Conservation (phyloP, 2,797 vertebrate species). For the Percopsis omiscomaycus region DNA sequence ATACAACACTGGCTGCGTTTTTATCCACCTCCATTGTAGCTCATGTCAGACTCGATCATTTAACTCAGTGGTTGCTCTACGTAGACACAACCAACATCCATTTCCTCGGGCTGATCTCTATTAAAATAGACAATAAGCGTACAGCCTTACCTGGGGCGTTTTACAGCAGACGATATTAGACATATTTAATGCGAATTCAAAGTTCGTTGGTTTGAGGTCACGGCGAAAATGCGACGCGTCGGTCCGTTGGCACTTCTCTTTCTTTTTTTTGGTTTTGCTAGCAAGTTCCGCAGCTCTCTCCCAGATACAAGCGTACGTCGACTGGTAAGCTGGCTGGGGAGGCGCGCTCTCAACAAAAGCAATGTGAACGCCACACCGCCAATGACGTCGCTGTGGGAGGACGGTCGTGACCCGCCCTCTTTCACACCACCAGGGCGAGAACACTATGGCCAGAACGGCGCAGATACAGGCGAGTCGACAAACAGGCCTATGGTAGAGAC, state of each 20-base stretch:
- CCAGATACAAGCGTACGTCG: too few species aligned
- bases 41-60: neutral
- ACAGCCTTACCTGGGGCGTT: slow-evolving; percentile 77
- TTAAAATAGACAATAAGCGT: too few species aligned
- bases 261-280: neutral
- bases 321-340: slow-evolving; percentile 12
- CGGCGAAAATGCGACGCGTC: slow-evolving; percentile 51
- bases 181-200: slow-evolving; percentile 82
- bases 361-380: slow-evolving; percentile 17
- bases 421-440: neutral
- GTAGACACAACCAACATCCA: slow-evolving; percentile 5
- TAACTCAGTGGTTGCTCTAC: neutral
- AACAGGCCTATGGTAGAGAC: too few species aligned
- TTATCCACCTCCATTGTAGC: neutral
- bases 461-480: too few species aligned
- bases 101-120: neutral
- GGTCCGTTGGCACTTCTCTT: slow-evolving; percentile 40
- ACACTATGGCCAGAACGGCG: too few species aligned
- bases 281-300: neutral
- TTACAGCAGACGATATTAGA: slow-evolving; percentile 75
- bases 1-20: neutral
- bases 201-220: slow-evolving; percentile 58
- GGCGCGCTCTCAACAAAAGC: slow-evolving; percentile 56
- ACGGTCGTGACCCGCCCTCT: slow-evolving; percentile 22
- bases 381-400: slow-evolving; percentile 22